Conservation (phyloP, 1,140 invertebrate genomes). For the Zaprionus lachaisei region DNA sequence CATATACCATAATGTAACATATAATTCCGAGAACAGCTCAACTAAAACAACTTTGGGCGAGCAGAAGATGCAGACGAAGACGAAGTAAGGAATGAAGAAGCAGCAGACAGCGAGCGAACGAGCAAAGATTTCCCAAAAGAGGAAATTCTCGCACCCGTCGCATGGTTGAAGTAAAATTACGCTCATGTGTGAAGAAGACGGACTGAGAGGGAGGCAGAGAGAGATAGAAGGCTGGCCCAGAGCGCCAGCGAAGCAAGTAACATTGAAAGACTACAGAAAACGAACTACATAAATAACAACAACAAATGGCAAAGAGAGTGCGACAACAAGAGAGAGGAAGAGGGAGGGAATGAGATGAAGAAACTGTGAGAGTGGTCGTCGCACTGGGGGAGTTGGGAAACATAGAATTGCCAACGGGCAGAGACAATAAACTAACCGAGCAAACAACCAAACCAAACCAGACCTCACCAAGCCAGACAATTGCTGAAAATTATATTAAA, state of each 20-base stretch:
- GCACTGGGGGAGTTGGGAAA: conserved; percentile 1
- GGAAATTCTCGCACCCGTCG: conserved; percentile 14
- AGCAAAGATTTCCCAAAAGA: conserved; percentile 12
- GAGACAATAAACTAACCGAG: conserved; percentile 2
- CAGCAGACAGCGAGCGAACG: neutral
- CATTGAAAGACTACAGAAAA: conserved; percentile 39
- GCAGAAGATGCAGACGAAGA: conserved; percentile 20
- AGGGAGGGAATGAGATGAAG: neutral
- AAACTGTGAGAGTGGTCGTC: neutral
- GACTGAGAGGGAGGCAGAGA: too few species aligned
- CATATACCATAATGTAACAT: conserved; percentile 24
- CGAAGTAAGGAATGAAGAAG: neutral
- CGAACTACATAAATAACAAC: conserved; percentile 39
- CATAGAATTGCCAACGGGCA: conserved; percentile 20
- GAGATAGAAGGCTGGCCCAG: neutral
- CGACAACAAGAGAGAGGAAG: neutral
- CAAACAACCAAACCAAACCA: conserved; percentile 16
- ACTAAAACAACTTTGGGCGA: conserved; percentile 25
- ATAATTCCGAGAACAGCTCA: conserved; percentile 58
- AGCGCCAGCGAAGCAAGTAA: conserved; percentile 21
- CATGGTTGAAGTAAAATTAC: neutral
- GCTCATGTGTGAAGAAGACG: neutral
- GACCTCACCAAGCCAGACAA: conserved; percentile 51
- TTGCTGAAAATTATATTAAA: conserved; percentile 72
- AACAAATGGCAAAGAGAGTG: conserved; percentile 17